Percentiles rank a stretch among this genome's conserved stretches.
Evolutionary conservation across 2,113 vertebrate genomes (phyloP).

Genomic region (Callospermophilus lateralis): DNA sequence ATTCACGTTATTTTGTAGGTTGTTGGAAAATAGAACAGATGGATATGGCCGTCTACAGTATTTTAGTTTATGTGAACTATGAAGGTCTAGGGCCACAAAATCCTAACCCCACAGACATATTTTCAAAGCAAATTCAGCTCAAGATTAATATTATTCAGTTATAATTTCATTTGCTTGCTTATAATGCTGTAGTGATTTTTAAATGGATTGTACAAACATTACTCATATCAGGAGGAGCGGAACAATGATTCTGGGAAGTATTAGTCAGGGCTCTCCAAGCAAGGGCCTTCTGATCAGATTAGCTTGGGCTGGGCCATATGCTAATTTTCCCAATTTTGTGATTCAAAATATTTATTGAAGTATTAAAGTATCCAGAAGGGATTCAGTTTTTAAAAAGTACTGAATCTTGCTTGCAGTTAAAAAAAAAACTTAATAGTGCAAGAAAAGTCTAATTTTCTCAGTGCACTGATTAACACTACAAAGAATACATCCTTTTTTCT

Average conservation of each 20-base stretch:
- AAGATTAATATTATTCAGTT: constrained; percentile 71
- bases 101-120: not conserved
- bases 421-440: constrained; percentile 24
- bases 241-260: constrained; percentile 61
- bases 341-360: constrained; percentile 54
- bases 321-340: constrained; percentile 18
- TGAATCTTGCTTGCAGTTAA: constrained; percentile 16
- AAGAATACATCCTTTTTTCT: constrained; percentile 1
- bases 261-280: constrained; percentile 41
- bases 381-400: not conserved
- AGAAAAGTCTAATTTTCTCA: constrained; percentile 26
- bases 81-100: constrained; percentile 18
- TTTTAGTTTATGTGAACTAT: not conserved
- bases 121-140: constrained; percentile 54
- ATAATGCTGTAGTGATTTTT: constrained; percentile 66
- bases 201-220: constrained; percentile 68
- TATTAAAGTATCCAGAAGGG: constrained; percentile 34
- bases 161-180: constrained; percentile 71
- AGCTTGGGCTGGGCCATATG: not conserved
- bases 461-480: not conserved
- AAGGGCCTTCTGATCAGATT: constrained; percentile 41
- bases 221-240: constrained; percentile 20
- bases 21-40: not conserved
- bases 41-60: not conserved
- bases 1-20: constrained; percentile 27